phyloP scores from a whole-genome alignment of 2,888 invertebrate species.

The Coelopa pilipes region DNA sequence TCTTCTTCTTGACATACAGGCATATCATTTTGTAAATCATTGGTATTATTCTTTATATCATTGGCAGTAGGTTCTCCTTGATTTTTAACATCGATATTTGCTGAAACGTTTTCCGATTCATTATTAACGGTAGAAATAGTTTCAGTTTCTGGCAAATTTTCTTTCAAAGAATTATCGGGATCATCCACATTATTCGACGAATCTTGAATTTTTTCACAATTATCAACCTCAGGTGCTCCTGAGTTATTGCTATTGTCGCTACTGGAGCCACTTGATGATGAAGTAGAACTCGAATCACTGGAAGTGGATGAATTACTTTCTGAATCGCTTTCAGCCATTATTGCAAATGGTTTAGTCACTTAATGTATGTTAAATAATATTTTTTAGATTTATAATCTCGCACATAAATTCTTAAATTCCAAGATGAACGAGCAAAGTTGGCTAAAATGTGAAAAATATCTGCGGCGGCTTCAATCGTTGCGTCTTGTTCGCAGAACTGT shows the following conservation, averaged over 20 bases:
- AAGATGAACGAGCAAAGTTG: too few relatives aligned
- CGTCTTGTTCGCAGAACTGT: too few relatives aligned
- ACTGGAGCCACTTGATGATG: conserved; percentile 39
- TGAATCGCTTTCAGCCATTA: conserved; percentile 54
- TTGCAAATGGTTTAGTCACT: too few relatives aligned
- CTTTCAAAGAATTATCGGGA: too few relatives aligned
- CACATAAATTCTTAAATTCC: too few relatives aligned
- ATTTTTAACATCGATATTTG: neutral
- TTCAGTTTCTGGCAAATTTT: too few relatives aligned
- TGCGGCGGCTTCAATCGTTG: too few relatives aligned
- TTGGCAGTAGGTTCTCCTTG: neutral
- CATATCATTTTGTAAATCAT: neutral
- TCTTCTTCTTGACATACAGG: too few relatives aligned
- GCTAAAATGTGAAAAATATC: too few relatives aligned
- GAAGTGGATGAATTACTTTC: conserved; percentile 52
- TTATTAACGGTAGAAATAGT: too few relatives aligned
- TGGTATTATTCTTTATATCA: neutral
- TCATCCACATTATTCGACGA: too few relatives aligned
- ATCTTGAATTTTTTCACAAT: neutral
- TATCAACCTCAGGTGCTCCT: neutral
- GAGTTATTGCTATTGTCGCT: conserved; percentile 18
- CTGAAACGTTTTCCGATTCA: neutral
- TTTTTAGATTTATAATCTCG: neutral
- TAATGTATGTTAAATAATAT: neutral
- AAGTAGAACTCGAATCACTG: conserved; percentile 37